Conservation (phyloP, 2,113 vertebrate genomes). For the Guaruba guarouba region DNA sequence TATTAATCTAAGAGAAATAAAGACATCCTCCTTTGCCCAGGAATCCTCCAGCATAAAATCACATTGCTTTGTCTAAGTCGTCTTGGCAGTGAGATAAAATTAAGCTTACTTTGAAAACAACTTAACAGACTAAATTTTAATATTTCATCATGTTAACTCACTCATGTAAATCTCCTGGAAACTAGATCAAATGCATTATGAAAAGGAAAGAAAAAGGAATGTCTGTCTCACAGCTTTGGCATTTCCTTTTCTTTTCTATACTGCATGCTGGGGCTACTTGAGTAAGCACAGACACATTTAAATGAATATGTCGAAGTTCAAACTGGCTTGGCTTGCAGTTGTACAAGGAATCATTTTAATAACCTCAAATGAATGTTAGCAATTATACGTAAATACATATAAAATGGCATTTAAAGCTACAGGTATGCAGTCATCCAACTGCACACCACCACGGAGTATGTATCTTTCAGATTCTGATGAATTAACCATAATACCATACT, state of each 20-base stretch:
- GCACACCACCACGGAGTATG: neutral
- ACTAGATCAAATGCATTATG: neutral
- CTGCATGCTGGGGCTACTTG: neutral
- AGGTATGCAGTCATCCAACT: neutral
- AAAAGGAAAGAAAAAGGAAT: neutral
- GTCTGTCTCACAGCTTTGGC: neutral
- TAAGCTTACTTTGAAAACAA: neutral
- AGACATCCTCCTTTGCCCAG: neutral
- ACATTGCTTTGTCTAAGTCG: neutral
- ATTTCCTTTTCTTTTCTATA: constrained; percentile 14
- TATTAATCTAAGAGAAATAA: neutral
- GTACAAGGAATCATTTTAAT: neutral
- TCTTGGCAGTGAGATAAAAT: neutral
- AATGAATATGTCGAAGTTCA: neutral
- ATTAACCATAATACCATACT: neutral
- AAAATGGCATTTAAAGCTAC: neutral
- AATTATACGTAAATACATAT: neutral
- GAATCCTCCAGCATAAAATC: neutral
- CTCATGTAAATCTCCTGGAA: neutral
- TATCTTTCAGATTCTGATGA: neutral
- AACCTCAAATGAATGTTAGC: neutral
- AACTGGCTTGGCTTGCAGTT: neutral
- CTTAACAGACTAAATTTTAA: neutral
- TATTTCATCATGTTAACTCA: neutral
- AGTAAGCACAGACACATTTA: neutral